A percentile compares a stretch with the other conserved stretches of the same genome.
phyloP scores from a whole-genome alignment of 2,797 vertebrate genomes.

The Alosa sapidissima region DNA sequence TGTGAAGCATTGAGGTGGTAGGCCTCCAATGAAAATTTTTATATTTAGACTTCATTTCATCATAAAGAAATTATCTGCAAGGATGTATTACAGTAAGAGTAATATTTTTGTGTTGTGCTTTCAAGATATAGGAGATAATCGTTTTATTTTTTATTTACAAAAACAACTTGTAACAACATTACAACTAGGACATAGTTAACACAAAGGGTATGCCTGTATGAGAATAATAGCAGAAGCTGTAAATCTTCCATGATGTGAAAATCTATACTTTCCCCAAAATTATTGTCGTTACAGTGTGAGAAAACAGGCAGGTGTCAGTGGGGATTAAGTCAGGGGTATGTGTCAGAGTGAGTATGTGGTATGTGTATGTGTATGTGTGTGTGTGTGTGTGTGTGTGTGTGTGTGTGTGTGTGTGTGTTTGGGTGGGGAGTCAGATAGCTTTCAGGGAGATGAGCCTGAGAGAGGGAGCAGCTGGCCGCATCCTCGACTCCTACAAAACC shows the following conservation, averaged over 20 bases:
- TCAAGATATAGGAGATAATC: neutral
- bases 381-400: neutral
- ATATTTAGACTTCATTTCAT: too few relatives aligned
- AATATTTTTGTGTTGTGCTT: neutral
- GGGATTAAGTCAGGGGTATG: neutral
- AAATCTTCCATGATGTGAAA: neutral
- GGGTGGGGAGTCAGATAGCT: neutral
- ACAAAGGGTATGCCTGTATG: neutral
- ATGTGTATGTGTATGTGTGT: neutral
- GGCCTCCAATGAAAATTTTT: neutral
- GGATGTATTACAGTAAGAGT: neutral
- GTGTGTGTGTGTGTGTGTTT: neutral
- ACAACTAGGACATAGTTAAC: too few relatives aligned
- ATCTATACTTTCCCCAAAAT: neutral
- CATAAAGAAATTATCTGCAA: neutral
- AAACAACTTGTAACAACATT: too few relatives aligned
- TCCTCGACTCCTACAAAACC: neutral
- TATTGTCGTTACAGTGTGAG: constrained; percentile 67
- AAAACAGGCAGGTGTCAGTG: constrained; percentile 73
- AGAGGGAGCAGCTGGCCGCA: constrained; percentile 33
- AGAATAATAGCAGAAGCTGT: neutral
- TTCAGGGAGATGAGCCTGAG: constrained; percentile 14
- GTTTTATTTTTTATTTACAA: too few relatives aligned
- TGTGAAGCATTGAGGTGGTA: neutral
- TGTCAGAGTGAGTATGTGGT: neutral